Conservation (phyloP, 2,888 invertebrate genomes). For the Dynastes hyllus region DNA sequence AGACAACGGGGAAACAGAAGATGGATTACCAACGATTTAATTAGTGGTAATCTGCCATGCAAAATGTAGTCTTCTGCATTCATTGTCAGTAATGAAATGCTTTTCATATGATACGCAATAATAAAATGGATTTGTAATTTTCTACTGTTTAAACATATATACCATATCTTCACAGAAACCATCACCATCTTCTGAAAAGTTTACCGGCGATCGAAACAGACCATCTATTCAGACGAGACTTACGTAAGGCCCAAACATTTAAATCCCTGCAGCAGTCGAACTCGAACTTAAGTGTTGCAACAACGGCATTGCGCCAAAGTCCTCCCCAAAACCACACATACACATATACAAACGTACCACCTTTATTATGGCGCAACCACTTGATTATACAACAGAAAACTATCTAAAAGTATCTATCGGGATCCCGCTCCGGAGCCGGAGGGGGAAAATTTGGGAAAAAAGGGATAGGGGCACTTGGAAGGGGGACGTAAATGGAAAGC, state of each 20-base stretch:
- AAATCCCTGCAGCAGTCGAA: constrained; percentile 11
- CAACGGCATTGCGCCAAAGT: constrained; percentile 6
- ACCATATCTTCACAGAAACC: no score
- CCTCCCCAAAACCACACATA: not conserved
- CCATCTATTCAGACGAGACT: not conserved
- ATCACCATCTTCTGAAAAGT: no score
- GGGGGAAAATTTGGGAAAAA: no score
- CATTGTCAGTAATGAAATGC: no score
- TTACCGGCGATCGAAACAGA: no score
- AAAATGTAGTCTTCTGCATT: no score
- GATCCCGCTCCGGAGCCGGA: not conserved
- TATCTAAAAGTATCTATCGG: constrained; percentile 14
- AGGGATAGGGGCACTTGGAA: not conserved
- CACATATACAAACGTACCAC: not conserved
- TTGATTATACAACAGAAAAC: constrained; percentile 19
- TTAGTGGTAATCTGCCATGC: no score
- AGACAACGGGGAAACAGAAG: no score
- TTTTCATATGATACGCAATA: no score
- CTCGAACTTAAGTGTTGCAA: not conserved
- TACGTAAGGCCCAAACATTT: not conserved
- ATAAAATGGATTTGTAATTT: no score
- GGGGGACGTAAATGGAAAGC: not conserved
- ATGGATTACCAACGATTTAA: no score
- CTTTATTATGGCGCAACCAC: constrained; percentile 15
- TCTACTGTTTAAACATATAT: no score